Conservation (phyloP, 2,113 vertebrate genomes). For the Gymnobelideus leadbeateri region DNA sequence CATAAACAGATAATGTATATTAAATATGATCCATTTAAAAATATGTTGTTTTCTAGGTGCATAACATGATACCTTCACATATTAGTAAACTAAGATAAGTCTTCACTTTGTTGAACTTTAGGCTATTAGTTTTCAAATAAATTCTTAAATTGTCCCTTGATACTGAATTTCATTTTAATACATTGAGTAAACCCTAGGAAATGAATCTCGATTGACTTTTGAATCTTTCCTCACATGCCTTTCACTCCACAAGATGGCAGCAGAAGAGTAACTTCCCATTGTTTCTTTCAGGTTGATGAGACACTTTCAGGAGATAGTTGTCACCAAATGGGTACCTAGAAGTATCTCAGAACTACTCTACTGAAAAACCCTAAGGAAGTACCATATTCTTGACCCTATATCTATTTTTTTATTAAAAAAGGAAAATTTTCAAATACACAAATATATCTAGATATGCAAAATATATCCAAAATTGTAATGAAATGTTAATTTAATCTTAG, state of each 20-base stretch:
- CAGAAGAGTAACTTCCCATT: constrained; percentile 47
- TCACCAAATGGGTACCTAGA: neutral
- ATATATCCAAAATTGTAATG: neutral
- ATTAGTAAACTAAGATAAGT: neutral
- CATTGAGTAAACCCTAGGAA: too few species aligned
- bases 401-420: neutral
- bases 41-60: neutral
- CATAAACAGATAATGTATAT: neutral
- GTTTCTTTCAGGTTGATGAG: constrained; percentile 14
- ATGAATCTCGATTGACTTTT: neutral
- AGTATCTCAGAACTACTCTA: neutral
- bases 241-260: constrained; percentile 68
- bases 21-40: neutral
- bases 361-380: neutral
- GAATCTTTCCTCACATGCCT: neutral
- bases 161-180: neutral
- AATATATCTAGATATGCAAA: constrained; percentile 9
- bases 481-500: neutral
- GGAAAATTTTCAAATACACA: neutral
- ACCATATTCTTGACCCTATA: neutral
- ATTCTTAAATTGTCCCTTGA: neutral
- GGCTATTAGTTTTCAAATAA: constrained; percentile 30
- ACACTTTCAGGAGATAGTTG: neutral
- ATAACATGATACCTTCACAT: neutral
- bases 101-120: neutral